Evolutionary conservation across 2,797 vertebrate genomes (phyloP).

Genomic region (Pygocentrus nattereri): DNA sequence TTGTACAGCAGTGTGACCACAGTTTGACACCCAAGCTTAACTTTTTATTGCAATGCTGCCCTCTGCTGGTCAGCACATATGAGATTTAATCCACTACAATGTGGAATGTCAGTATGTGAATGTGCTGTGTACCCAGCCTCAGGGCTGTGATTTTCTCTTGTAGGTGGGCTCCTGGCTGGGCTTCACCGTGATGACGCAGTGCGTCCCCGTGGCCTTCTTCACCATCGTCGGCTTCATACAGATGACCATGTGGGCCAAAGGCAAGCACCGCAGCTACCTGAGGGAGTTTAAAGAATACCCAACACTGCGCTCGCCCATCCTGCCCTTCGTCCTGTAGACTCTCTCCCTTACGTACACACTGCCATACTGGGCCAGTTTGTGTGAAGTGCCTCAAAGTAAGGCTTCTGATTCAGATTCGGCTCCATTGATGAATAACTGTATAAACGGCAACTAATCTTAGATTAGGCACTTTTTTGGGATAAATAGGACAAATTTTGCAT

Average conservation of each 20-base stretch:
- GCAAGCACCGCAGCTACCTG: constrained; percentile 92
- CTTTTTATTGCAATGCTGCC: constrained; percentile 58
- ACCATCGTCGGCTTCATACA: constrained; percentile 90
- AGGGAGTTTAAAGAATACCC: constrained; percentile 95
- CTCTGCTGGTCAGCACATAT: constrained; percentile 64
- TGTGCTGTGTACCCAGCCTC: neutral
- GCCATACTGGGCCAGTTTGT: neutral
- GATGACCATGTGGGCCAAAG: constrained; percentile 95
- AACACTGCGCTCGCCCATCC: constrained; percentile 88
- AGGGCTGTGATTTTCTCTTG: neutral
- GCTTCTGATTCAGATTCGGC: constrained; percentile 47
- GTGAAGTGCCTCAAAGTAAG: neutral
- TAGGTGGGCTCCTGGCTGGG: constrained; percentile 93
- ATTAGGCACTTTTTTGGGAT: neutral
- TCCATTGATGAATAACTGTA: neutral
- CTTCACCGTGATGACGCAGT: constrained; percentile 94
- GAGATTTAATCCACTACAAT: neutral
- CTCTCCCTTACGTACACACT: neutral
- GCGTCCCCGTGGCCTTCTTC: constrained; percentile 92
- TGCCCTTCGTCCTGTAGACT: constrained; percentile 87
- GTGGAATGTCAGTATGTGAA: neutral
- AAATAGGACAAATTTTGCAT: neutral
- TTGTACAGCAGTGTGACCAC: neutral
- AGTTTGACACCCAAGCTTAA: neutral
- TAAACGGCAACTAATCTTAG: neutral